Base-by-base conservation (phyloP, 35 echinoderm and acorn worm genomes). In the Heliocidaris erythrogramma region DNA sequence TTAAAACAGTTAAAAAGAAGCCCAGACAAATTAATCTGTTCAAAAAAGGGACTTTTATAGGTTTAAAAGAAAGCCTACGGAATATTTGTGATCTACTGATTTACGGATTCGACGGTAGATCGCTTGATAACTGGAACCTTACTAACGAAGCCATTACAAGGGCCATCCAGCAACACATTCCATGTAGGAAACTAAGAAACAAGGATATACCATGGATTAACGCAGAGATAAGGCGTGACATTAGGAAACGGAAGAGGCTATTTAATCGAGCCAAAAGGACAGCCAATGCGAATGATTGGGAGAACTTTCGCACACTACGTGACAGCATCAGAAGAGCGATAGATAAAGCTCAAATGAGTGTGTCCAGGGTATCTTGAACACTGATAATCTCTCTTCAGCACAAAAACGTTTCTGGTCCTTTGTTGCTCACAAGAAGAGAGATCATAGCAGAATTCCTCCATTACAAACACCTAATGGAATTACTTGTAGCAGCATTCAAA, bases 221-320 rank as follows among this genome's bases (percentile, higher is more conserved):
- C 9, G 35, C 50, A 4, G 13, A 2, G 13, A 95, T 8, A 56
- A 59, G 16, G 30, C 85, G 59, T 21, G 7, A 2, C 12, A 47
- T 48, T 30, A 47, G 48, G 27, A 48, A 32, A 95, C 27, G 18
- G 21, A 95, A 49, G 49, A 96, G 93, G 35, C 16, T 94, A 93
- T 96, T 88, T 50, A 94, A 94, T 13, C 92, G 47, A 94, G 93
- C 91, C 49, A 88, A 89, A 24, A 94, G n/a, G 94, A 84, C 92
- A 31, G 47, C 30, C 29, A 96, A 93, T 31, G 90, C 30, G 48
- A 60, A 86, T 30, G 95, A 96, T 50, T 96, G 95, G 95, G 30
- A 94, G 61, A 85, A 59, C 31, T 94, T 96, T 90, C 85, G 88
- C n/a, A 94, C 30, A 30, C 47, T 94, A 49, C 30, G 84, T 48